Conservation (phyloP, 2,888 invertebrate species). For the Pachycephus smyrnensis region DNA sequence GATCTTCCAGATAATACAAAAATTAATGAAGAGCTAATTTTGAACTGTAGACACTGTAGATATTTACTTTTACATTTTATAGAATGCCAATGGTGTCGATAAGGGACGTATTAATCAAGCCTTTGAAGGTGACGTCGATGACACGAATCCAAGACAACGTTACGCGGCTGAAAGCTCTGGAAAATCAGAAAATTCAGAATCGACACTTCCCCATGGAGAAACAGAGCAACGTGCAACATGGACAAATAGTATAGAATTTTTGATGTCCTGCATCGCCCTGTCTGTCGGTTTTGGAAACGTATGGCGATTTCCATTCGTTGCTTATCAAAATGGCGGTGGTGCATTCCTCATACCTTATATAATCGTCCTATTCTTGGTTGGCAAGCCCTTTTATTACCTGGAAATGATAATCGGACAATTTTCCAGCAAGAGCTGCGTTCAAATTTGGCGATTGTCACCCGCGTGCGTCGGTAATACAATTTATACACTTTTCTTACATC, state of each 20-base stretch:
- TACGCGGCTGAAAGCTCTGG: neutral
- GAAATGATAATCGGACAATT: slow-evolving; percentile 88
- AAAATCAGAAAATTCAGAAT: neutral
- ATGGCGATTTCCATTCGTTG: slow-evolving; percentile 74
- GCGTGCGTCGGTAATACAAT: slow-evolving; percentile 76
- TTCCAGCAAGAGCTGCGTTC: slow-evolving; percentile 80
- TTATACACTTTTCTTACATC: neutral
- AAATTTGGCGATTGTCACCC: slow-evolving; percentile 74
- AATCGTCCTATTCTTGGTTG: slow-evolving; percentile 73
- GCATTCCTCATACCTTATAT: slow-evolving; percentile 75
- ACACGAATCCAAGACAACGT: neutral
- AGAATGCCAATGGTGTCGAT: neutral
- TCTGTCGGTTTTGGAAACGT: slow-evolving; percentile 75
- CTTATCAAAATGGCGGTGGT: slow-evolving; percentile 74
- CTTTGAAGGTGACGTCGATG: neutral
- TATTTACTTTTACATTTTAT: neutral
- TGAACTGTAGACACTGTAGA: neutral
- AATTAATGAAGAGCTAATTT: neutral
- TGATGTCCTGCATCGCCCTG: slow-evolving; percentile 73
- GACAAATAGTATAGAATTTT: slow-evolving; percentile 72
- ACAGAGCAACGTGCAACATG: slow-evolving; percentile 62
- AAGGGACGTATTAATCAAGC: neutral
- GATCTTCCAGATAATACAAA: no score
- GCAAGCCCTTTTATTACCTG: slow-evolving; percentile 83
- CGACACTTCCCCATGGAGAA: neutral